Percentiles rank a stretch among this genome's conserved stretches.
Conservation (phyloP, 2,888 invertebrate genomes). For the Cylindroiulus punctatus region DNA sequence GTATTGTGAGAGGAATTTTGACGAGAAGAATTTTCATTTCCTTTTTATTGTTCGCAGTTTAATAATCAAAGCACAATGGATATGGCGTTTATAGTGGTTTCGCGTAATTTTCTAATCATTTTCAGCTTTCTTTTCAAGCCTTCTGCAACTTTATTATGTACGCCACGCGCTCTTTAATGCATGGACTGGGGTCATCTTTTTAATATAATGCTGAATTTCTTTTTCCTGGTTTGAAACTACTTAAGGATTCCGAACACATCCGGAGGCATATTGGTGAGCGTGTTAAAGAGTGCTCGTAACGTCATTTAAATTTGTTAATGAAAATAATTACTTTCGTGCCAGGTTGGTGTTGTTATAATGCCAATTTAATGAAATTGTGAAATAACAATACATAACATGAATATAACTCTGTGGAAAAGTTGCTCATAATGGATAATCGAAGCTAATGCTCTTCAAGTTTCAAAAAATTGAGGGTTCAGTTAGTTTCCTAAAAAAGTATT, state of each 20-base stretch:
- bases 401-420: not conserved
- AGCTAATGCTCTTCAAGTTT: too few relatives aligned
- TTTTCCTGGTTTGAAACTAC: constrained; percentile 3
- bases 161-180: not conserved
- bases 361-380: not conserved
- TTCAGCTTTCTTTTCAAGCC: not conserved
- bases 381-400: not conserved
- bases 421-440: too few relatives aligned
- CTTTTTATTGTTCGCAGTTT: constrained; percentile 3
- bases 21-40: not conserved
- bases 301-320: not conserved
- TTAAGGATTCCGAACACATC: not conserved
- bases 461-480: too few relatives aligned
- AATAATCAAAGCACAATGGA: constrained; percentile 8
- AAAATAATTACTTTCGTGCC: not conserved
- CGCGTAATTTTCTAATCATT: constrained; percentile 13
- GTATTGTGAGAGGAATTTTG: not conserved
- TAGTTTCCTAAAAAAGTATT: too few relatives aligned
- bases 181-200: not conserved
- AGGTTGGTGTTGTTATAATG: not conserved
- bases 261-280: not conserved
- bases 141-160: not conserved
- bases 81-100: constrained; percentile 1
- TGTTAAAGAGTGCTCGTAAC: not conserved
- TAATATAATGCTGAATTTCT: not conserved